A percentile compares a stretch with the other conserved stretches of the same genome.
These are phyloP conservation scores for Sandelia bainsii DNA, from an alignment of 2,797 vertebrate genomes.

Conservation along the genomic window DNA sequence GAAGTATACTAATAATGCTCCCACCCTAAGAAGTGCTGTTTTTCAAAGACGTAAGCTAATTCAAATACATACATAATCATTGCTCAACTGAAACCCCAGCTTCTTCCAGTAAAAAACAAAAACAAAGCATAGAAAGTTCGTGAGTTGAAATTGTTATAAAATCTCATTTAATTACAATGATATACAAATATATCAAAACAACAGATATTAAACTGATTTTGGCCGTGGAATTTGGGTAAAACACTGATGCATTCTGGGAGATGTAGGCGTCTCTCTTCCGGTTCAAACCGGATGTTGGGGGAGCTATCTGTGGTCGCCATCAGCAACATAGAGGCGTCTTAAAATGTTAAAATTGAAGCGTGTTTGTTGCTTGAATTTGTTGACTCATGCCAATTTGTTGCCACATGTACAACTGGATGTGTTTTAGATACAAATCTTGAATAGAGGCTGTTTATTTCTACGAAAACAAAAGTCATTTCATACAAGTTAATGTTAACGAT, in stretches of 20 bases:
- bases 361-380: conserved; percentile 1
- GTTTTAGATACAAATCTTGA: not conserved
- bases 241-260: conserved; percentile 58
- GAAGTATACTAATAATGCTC: not conserved
- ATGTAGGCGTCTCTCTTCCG: conserved; percentile 63
- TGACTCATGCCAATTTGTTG: too few species aligned
- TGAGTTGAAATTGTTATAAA: not conserved
- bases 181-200: not conserved
- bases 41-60: not conserved
- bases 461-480: not conserved
- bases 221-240: too few species aligned
- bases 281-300: conserved; percentile 59
- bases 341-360: conserved; percentile 13
- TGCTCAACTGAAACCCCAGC: too few species aligned
- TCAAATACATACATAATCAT: too few species aligned
- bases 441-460: not conserved
- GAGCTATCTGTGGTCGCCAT: conserved; percentile 46
- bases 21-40: not conserved
- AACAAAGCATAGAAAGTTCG: too few species aligned
- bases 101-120: too few species aligned
- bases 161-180: not conserved
- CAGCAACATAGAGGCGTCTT: conserved; percentile 16
- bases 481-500: not conserved
- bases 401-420: not conserved
- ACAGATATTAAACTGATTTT: not conserved